Percentiles rank a stretch among this genome's conserved stretches.
These are phyloP conservation scores for Drosophila kohkoa DNA, from an alignment of 1,140 invertebrate species.

Conservation along the genomic window DNA sequence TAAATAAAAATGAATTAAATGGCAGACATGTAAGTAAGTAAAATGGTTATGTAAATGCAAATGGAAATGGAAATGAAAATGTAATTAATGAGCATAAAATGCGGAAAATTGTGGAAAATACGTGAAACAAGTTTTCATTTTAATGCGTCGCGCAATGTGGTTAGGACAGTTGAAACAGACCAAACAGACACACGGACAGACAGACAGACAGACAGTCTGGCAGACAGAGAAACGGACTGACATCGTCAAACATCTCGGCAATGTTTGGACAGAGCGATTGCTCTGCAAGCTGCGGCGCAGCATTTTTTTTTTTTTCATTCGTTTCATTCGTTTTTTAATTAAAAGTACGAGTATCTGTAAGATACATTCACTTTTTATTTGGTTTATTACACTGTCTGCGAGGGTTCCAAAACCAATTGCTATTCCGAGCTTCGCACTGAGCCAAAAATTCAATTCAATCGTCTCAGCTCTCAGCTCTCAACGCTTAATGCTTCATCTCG, in stretches of 20 bases:
- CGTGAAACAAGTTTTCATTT: constrained; percentile 74
- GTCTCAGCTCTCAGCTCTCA: neutral
- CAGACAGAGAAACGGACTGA: constrained; percentile 30
- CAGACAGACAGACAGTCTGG: neutral
- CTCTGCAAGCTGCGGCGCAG: constrained; percentile 30
- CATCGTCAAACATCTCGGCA: constrained; percentile 68
- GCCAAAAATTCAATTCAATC: constrained; percentile 1
- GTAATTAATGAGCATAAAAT: constrained; percentile 82
- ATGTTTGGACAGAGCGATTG: constrained; percentile 61
- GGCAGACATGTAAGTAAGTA: constrained; percentile 27
- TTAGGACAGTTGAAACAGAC: constrained; percentile 24
- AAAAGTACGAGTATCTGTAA: constrained; percentile 54
- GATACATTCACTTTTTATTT: constrained; percentile 64
- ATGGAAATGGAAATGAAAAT: constrained; percentile 72
- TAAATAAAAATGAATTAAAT: constrained; percentile 25
- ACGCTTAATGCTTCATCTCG: neutral
- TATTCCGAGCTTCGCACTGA: constrained; percentile 9
- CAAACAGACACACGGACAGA: neutral
- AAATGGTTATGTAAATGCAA: constrained; percentile 79
- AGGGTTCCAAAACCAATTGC: constrained; percentile 9
- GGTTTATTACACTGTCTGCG: constrained; percentile 36
- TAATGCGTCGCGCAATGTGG: constrained; percentile 47
- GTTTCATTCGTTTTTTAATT: constrained; percentile 33
- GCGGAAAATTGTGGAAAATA: constrained; percentile 75
- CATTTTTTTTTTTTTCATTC: too few relatives aligned